Evolutionary conservation across 1,140 invertebrate species (phyloP).

Genomic region (Laupala kohalensis): DNA sequence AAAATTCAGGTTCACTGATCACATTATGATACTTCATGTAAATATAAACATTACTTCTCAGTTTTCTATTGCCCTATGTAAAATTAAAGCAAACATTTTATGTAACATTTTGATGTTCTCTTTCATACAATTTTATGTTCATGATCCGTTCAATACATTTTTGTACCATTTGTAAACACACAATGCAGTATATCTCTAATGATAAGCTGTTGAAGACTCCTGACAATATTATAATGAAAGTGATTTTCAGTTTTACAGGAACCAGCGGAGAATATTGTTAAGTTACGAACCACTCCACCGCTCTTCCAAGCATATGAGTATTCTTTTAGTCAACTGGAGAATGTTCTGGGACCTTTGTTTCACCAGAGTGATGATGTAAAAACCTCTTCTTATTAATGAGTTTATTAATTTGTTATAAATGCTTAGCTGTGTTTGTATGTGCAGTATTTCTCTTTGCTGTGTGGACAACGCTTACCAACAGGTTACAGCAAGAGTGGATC

Average conservation of each 20-base stretch:
- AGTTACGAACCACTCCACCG: slow-evolving; percentile 62
- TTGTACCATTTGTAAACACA: too few relatives aligned
- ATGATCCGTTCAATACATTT: too few relatives aligned
- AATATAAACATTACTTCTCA: too few relatives aligned
- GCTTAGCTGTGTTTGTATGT: slow-evolving; percentile 15
- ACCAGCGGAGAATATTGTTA: slow-evolving; percentile 37
- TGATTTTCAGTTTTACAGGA: slow-evolving; percentile 6
- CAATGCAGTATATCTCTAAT: too few relatives aligned
- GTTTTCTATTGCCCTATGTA: too few relatives aligned
- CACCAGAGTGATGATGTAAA: slow-evolving; percentile 69
- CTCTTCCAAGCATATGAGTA: slow-evolving; percentile 72
- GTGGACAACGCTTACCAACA: slow-evolving; percentile 41
- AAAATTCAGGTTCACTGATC: too few relatives aligned
- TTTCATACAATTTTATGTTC: too few relatives aligned
- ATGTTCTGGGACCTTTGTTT: slow-evolving; percentile 61
- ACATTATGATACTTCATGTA: too few relatives aligned
- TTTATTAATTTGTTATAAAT: neutral
- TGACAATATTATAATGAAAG: neutral
- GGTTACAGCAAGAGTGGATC: slow-evolving; percentile 35
- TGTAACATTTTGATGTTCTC: too few relatives aligned
- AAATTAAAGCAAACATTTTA: too few relatives aligned
- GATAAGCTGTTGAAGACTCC: too few relatives aligned
- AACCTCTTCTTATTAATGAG: slow-evolving; percentile 15
- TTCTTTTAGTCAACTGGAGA: slow-evolving; percentile 61
- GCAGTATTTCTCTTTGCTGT: slow-evolving; percentile 55